Conservation (phyloP, 2,797 vertebrate genomes). For the Brotula barbata region DNA sequence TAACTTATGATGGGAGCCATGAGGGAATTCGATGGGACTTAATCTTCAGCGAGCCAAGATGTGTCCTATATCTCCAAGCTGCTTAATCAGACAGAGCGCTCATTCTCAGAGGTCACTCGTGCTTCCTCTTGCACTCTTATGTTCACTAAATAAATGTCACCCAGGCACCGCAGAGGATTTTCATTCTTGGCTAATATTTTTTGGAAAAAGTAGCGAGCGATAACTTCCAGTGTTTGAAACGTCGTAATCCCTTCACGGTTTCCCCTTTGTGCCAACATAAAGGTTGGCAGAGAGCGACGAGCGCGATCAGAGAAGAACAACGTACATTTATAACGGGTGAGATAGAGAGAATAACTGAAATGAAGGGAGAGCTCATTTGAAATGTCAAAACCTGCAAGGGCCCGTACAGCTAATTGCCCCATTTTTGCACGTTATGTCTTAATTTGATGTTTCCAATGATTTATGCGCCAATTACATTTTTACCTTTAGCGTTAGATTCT, state of each 20-base stretch:
- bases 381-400: slow-evolving; percentile 8
- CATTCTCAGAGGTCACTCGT: slow-evolving; percentile 36
- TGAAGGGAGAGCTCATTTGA: slow-evolving; percentile 10
- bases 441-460: slow-evolving; percentile 10
- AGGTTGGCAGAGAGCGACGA: slow-evolving; percentile 10
- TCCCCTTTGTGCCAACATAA: slow-evolving; percentile 28
- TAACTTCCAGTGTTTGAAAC: slow-evolving; percentile 31
- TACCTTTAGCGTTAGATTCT: neutral
- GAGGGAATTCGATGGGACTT: slow-evolving; percentile 51
- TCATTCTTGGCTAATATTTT: slow-evolving; percentile 24
- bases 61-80: slow-evolving; percentile 45
- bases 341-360: slow-evolving; percentile 8
- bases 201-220: slow-evolving; percentile 5
- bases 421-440: slow-evolving; percentile 2
- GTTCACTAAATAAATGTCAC: slow-evolving; percentile 31
- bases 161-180: slow-evolving; percentile 19
- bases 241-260: slow-evolving; percentile 40
- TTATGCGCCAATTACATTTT: slow-evolving; percentile 7
- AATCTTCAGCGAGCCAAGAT: slow-evolving; percentile 44
- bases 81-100: slow-evolving; percentile 41
- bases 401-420: slow-evolving; percentile 6
- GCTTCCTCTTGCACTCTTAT: slow-evolving; percentile 5
- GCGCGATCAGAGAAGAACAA: slow-evolving; percentile 15
- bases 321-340: slow-evolving; percentile 6
- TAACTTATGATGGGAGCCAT: slow-evolving; percentile 50